A percentile compares a stretch with the other conserved stretches of the same genome.
phyloP scores from a whole-genome alignment of 2,888 invertebrate genomes.

The Listrodromus nycthemerus region DNA sequence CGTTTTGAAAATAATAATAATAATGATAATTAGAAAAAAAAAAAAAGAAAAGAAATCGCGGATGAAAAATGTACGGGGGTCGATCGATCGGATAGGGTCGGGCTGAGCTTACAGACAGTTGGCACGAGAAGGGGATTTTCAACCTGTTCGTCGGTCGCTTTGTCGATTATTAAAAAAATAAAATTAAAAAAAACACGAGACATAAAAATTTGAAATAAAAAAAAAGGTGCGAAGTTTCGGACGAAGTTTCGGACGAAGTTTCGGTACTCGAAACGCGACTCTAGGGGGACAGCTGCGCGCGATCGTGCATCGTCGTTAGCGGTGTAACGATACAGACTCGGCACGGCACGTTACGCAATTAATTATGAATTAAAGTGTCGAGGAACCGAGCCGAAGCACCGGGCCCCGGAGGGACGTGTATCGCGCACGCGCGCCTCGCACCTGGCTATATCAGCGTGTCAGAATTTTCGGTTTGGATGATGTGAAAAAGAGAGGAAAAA shows the following conservation, averaged over 20 bases:
- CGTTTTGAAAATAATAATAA: not conserved
- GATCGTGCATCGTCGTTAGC: slow-evolving; percentile 52
- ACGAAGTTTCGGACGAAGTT: not conserved
- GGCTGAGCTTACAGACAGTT: slow-evolving; percentile 25
- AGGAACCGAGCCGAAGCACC: slow-evolving; percentile 67
- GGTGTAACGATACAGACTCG: slow-evolving; percentile 24
- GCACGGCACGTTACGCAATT: slow-evolving; percentile 72
- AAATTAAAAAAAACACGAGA: not conserved
- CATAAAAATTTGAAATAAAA: not conserved
- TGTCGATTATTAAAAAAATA: slow-evolving; percentile 22
- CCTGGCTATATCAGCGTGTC: slow-evolving; percentile 21
- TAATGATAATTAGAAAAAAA: no score
- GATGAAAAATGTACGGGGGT: slow-evolving; percentile 9
- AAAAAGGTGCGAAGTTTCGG: not conserved
- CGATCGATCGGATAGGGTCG: slow-evolving; percentile 35
- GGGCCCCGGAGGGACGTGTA: slow-evolving; percentile 67
- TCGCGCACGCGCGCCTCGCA: slow-evolving; percentile 59
- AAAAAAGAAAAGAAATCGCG: slow-evolving; percentile 8
- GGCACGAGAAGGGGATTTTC: slow-evolving; percentile 9
- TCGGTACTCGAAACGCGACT: slow-evolving; percentile 47
- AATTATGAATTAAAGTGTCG: slow-evolving; percentile 77
- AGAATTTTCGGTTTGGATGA: not conserved
- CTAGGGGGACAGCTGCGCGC: slow-evolving; percentile 61
- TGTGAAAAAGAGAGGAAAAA: slow-evolving; percentile 3
- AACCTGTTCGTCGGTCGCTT: slow-evolving; percentile 7